Percentiles rank a stretch among this genome's conserved stretches.
phyloP scores from a whole-genome alignment of 2,797 vertebrate genomes.

The Atherinosoma microstoma region DNA sequence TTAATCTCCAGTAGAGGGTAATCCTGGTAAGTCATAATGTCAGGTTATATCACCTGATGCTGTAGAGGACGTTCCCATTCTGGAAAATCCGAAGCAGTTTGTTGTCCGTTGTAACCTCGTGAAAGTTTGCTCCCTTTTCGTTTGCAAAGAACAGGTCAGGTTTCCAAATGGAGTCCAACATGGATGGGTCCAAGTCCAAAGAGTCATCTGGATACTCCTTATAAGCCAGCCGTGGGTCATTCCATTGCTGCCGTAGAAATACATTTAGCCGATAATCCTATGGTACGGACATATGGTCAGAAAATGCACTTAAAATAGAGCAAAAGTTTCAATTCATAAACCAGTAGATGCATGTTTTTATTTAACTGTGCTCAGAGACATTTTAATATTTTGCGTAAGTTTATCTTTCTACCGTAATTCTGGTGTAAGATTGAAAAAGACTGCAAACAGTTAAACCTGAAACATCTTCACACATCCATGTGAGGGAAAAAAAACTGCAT shows the following conservation, averaged over 20 bases:
- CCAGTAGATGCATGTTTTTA: neutral
- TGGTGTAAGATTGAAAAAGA: neutral
- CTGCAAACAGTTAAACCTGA: neutral
- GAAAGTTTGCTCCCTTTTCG: constrained; percentile 96
- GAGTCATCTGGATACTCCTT: constrained; percentile 94
- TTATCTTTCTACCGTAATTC: neutral
- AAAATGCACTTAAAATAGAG: neutral
- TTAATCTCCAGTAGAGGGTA: neutral
- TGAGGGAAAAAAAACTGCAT: neutral
- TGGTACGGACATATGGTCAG: constrained; percentile 8
- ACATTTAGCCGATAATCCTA: constrained; percentile 95
- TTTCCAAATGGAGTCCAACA: constrained; percentile 98
- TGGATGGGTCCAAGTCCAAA: constrained; percentile 93
- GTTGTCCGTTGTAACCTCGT: constrained; percentile 96
- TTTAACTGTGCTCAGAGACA: neutral
- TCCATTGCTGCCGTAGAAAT: constrained; percentile 96
- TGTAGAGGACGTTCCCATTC: constrained; percentile 95
- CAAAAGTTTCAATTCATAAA: neutral
- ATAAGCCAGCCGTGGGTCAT: constrained; percentile 92
- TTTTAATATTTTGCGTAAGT: neutral
- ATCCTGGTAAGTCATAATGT: constrained; percentile 3
- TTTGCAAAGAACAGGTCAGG: constrained; percentile 97
- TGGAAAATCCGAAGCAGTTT: constrained; percentile 95
- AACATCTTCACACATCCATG: neutral
- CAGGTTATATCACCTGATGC: constrained; percentile 87